These are phyloP conservation scores for Heliocidaris tuberculata DNA, from an alignment of 35 echinoderm and acorn worm species.

Conservation along the genomic window DNA sequence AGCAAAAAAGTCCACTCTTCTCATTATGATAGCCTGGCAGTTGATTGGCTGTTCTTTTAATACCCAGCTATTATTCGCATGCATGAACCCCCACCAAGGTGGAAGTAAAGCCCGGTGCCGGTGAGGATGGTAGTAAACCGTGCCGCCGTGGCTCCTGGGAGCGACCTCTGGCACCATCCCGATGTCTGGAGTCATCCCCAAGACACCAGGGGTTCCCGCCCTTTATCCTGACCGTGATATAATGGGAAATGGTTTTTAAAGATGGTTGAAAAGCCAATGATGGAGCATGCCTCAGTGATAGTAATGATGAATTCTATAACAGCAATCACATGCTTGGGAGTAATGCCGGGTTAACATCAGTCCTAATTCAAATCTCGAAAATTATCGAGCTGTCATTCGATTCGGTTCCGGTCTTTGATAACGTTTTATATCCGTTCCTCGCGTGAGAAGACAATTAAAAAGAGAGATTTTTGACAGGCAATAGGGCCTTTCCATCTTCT, in stretches of 20 bases:
- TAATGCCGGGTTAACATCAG: neutral
- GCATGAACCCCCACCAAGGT: neutral
- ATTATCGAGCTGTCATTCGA: neutral
- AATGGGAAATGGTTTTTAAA: neutral
- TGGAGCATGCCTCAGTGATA: neutral
- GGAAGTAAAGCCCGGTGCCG: neutral
- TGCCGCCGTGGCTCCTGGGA: neutral
- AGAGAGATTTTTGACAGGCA: neutral
- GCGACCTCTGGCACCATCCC: neutral
- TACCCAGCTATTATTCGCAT: neutral
- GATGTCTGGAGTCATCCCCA: neutral
- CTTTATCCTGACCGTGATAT: neutral
- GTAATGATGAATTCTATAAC: neutral
- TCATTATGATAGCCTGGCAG: neutral
- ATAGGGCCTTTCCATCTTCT: neutral
- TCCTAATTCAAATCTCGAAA: neutral
- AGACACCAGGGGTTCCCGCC: neutral
- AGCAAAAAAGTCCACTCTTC: neutral
- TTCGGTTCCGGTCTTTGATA: neutral
- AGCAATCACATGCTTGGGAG: neutral
- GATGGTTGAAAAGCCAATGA: neutral
- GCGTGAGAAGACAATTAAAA: too few relatives aligned
- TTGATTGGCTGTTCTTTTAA: neutral
- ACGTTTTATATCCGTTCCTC: neutral
- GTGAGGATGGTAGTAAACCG: neutral